Evolutionary conservation across 2,113 vertebrate genomes (phyloP), one percentile per base, ranked within the genome.

Genomic region (Poecilia latipinna): DNA sequence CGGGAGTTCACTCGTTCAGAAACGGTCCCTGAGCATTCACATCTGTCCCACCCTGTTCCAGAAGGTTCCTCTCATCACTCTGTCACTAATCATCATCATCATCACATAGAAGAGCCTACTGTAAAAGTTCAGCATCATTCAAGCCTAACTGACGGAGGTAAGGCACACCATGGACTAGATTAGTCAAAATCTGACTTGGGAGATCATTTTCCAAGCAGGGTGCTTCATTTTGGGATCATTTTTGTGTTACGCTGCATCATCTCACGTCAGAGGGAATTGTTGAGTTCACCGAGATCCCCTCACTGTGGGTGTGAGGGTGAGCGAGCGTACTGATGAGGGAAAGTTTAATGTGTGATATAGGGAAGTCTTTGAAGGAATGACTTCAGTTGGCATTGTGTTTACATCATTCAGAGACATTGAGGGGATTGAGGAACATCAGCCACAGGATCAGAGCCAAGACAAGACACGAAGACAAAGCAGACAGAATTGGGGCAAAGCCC

Each of bases 91-190:
- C 61, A 74, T 72, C 74, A 75, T 62, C 70, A 61, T 31, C 75
- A 65, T 35, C 11, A 44, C 79, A 60, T 64, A 69, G 61, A 66
- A 10, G 42, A 83, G 29, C 68, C 70, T 24, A 3, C 35, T 13
- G 22, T 66, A 17, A 66, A 75, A 13, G 35, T 6, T 67, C 64
- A 65, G 31, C 70, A 75, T 66, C 82, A 35, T 12, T 63, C 54
- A 57, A 79, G 44, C 42, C 42, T 4, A 8, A 24, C 61, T 1
- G 33, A 81, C 24, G 75, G 77, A 88, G 93, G 90, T 92, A 89
- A 91, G 87, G 28, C 70, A 35, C 32, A 33, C 44, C 69, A 67
- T 70, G 32, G 68, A 87, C 69, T 42, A 84, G 73, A 74, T 71
- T 78, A 68, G 83, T 77, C 64, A 39, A 1, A 82, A 88, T 84